A percentile compares a stretch with the other conserved stretches of the same genome.
phyloP scores from a whole-genome alignment of 2,888 invertebrate genomes.

The Ceratothoa steindachneri region DNA sequence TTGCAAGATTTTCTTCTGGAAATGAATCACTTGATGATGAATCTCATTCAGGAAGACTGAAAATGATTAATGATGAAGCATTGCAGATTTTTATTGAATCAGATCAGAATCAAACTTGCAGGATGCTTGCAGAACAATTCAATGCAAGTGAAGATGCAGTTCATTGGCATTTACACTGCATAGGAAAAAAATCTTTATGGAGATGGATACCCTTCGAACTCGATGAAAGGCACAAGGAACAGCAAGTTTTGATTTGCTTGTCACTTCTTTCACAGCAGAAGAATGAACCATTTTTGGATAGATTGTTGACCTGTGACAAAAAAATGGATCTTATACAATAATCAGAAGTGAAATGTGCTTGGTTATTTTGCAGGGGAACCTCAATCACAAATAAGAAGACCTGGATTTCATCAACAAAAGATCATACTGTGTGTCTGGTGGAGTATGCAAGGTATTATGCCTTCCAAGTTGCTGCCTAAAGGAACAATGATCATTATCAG shows the following conservation, averaged over 20 bases:
- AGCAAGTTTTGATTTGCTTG: background rate
- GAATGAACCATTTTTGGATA: background rate
- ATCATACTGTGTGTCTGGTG: background rate
- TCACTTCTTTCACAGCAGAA: background rate
- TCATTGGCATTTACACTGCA: background rate
- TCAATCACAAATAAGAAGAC: conserved; percentile 17
- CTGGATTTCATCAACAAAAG: conserved; percentile 2
- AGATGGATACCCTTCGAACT: background rate
- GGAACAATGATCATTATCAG: background rate
- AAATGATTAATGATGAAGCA: background rate
- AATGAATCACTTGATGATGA: background rate
- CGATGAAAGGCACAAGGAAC: background rate
- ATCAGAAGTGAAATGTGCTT: background rate
- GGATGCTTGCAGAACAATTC: background rate
- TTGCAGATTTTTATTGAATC: background rate
- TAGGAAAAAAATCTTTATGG: background rate
- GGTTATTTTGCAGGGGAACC: background rate
- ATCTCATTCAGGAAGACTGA: background rate
- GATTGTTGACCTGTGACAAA: background rate
- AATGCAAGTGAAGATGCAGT: background rate
- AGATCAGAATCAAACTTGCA: too few species aligned
- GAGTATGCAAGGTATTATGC: background rate
- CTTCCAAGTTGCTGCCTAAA: background rate
- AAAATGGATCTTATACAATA: background rate
- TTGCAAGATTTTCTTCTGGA: background rate